Evolutionary conservation across 2,888 invertebrate genomes (phyloP).

Genomic region (Heterodera filipjevi): DNA sequence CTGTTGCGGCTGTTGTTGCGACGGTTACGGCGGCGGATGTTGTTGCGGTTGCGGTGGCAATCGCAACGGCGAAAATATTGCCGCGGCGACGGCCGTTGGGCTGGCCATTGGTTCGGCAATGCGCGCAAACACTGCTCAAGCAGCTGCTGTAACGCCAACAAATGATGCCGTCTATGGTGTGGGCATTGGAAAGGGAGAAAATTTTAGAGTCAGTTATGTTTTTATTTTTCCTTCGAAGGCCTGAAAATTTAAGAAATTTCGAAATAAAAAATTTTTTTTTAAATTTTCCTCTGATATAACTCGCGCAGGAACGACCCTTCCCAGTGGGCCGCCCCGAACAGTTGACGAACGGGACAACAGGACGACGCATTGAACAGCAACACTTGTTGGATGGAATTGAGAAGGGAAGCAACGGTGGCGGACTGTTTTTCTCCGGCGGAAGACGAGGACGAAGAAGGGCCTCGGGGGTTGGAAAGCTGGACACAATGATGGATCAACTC

Average conservation of each 20-base stretch:
- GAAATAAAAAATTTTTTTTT: too few species aligned
- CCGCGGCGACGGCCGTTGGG: background rate
- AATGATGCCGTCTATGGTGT: background rate
- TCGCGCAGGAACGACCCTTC: background rate
- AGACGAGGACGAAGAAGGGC: background rate
- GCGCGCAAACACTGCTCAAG: background rate
- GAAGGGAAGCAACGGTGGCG: background rate
- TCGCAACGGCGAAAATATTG: background rate
- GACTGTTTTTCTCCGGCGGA: background rate
- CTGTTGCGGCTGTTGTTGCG: constrained; percentile 11
- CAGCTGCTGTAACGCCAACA: background rate
- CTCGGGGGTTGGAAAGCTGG: background rate
- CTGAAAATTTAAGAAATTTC: too few species aligned
- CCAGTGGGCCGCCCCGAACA: constrained; percentile 20
- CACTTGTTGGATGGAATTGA: background rate
- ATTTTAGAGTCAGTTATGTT: too few species aligned
- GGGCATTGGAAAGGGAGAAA: background rate
- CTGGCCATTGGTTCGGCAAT: constrained; percentile 9
- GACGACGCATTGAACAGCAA: background rate
- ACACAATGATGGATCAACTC: background rate
- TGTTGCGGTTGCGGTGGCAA: constrained; percentile 10
- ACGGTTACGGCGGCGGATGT: constrained; percentile 3
- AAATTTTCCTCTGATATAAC: background rate
- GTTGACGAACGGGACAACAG: constrained; percentile 22
- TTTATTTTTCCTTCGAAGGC: too few species aligned